phyloP scores from a whole-genome alignment of 2,888 invertebrate genomes.

The Aelia acuminata region DNA sequence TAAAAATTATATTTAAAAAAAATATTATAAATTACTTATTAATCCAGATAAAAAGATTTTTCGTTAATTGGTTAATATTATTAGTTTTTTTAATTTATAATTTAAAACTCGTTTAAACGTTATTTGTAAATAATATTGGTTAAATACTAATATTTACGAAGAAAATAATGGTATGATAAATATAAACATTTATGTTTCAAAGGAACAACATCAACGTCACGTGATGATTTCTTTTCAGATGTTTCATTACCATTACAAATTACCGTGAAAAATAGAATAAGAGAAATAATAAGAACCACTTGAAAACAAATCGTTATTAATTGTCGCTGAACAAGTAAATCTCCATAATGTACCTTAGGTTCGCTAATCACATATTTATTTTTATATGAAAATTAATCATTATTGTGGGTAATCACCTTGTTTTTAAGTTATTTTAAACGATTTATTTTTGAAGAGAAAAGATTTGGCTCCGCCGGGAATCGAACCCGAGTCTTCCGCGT shows the following conservation, averaged over 20 bases:
- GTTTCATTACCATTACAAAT: background rate
- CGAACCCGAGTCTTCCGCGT: too few relatives aligned
- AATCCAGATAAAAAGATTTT: too few relatives aligned
- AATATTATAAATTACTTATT: too few relatives aligned
- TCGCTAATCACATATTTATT: background rate
- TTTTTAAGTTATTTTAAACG: background rate
- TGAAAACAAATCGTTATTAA: constrained; percentile 5
- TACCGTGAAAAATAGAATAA: constrained; percentile 27
- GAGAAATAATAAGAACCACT: background rate
- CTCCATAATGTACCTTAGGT: background rate
- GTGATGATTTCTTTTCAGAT: constrained; percentile 21
- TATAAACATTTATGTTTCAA: background rate
- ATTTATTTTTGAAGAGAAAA: too few relatives aligned
- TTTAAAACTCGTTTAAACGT: background rate
- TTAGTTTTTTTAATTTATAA: too few relatives aligned
- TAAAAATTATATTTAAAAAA: too few relatives aligned
- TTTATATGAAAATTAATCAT: background rate
- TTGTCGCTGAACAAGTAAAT: background rate
- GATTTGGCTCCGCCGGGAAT: too few relatives aligned
- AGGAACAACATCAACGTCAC: background rate
- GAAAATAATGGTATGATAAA: background rate
- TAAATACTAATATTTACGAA: background rate
- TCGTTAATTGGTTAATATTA: too few relatives aligned
- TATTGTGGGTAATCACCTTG: too few relatives aligned
- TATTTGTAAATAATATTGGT: background rate